Conservation (phyloP, 92 coral and sea anemone genomes). For the Montipora capitata region DNA sequence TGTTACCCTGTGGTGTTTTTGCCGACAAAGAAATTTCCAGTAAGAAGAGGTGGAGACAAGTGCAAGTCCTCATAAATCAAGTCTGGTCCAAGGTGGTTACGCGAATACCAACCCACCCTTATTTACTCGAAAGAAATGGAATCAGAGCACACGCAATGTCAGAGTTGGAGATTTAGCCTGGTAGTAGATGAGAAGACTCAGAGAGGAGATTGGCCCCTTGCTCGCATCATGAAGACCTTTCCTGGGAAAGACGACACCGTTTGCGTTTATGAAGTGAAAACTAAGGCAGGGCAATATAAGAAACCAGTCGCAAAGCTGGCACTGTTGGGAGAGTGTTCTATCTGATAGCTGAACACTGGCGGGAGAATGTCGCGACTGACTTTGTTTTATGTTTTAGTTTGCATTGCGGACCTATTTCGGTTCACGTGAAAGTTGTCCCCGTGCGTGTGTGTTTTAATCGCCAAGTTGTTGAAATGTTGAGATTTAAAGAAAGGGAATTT, state of each 20-base stretch:
- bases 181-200: slow-evolving; percentile 20
- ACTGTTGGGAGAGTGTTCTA: slow-evolving; percentile 25
- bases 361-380: slow-evolving; percentile 37
- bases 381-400: no score
- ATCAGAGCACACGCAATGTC: slow-evolving; percentile 30
- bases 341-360: slow-evolving; percentile 16
- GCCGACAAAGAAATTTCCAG: slow-evolving; percentile 24
- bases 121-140: slow-evolving; percentile 72
- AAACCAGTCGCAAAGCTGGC: slow-evolving; percentile 34
- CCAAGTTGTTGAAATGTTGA: no score
- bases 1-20: slow-evolving; percentile 55
- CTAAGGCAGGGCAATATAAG: slow-evolving; percentile 29
- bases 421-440: no score
- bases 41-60: slow-evolving; percentile 38
- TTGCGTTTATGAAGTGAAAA: slow-evolving; percentile 53
- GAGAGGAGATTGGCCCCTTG: slow-evolving; percentile 70
- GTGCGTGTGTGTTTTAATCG: no score
- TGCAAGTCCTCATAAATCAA: slow-evolving; percentile 36
- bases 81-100: slow-evolving; percentile 20
- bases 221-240: slow-evolving; percentile 38
- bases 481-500: no score
- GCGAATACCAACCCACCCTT: slow-evolving; percentile 57
- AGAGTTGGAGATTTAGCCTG: slow-evolving; percentile 59
- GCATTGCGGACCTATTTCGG: no score
- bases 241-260: slow-evolving; percentile 56